A percentile compares a stretch with the other conserved stretches of the same genome.
These are phyloP conservation scores for Pseudopipra pipra DNA, from an alignment of 2,113 vertebrate species.

Conservation along the genomic window DNA sequence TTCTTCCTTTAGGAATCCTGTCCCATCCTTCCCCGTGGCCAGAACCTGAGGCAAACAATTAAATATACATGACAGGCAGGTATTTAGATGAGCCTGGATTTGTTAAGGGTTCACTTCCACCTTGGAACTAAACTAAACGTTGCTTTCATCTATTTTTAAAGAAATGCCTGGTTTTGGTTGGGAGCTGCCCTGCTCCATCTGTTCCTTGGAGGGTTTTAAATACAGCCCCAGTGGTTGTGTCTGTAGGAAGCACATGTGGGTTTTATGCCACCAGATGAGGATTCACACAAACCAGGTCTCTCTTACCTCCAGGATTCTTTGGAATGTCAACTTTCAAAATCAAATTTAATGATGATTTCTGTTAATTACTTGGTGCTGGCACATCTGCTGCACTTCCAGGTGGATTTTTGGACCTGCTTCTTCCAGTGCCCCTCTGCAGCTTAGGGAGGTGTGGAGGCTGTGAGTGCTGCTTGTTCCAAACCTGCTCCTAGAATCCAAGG, in stretches of 20 bases:
- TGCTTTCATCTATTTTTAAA: conserved; percentile 44
- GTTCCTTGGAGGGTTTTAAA: not conserved
- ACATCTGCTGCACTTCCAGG: not conserved
- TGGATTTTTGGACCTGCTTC: not conserved
- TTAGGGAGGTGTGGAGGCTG: not conserved
- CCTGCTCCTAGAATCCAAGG: not conserved
- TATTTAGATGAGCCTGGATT: not conserved
- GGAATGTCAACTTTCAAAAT: not conserved
- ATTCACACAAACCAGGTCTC: not conserved
- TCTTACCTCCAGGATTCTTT: not conserved
- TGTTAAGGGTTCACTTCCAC: conserved; percentile 13
- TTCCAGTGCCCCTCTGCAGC: not conserved
- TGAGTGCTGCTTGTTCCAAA: not conserved
- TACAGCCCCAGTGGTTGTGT: not conserved
- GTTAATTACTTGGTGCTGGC: rapidly evolving
- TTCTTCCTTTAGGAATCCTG: not conserved
- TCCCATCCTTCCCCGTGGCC: not conserved
- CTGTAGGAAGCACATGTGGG: not conserved
- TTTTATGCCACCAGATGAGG: not conserved
- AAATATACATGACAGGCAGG: not conserved
- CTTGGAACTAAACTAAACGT: not conserved
- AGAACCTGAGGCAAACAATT: not conserved
- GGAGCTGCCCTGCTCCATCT: not conserved
- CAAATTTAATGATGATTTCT: not conserved
- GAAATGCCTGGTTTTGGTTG: not conserved